Evolutionary conservation across 1,140 invertebrate genomes (phyloP).

Genomic region (Trichonephila clavipes): DNA sequence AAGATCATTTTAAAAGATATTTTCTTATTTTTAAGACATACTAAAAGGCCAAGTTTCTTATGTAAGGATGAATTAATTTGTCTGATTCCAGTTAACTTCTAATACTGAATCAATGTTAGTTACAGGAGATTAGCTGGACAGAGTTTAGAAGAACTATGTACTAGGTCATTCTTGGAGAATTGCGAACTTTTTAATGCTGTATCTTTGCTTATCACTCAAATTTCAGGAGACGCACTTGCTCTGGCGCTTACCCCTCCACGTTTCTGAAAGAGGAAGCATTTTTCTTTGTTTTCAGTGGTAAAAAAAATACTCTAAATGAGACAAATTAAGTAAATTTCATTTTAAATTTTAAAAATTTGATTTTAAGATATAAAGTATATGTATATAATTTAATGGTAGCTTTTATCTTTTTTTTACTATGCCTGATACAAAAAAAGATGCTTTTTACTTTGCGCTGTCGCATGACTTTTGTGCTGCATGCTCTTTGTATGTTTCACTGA

Average conservation of each 20-base stretch:
- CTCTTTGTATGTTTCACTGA: slow-evolving; percentile 54
- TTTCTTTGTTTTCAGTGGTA: slow-evolving; percentile 11
- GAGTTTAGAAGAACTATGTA: slow-evolving; percentile 42
- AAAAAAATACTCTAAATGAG: background rate
- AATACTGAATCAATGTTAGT: slow-evolving; percentile 68
- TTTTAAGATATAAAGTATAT: too few relatives aligned
- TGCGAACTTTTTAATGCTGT: slow-evolving; percentile 60
- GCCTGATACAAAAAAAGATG: slow-evolving; percentile 32
- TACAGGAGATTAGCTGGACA: slow-evolving; percentile 68
- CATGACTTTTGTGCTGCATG: slow-evolving; percentile 70
- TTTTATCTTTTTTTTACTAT: background rate
- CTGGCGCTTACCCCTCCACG: slow-evolving; percentile 39
- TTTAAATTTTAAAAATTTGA: too few relatives aligned
- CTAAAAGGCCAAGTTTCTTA: slow-evolving; percentile 67
- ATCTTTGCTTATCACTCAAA: slow-evolving; percentile 61
- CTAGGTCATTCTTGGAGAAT: slow-evolving; percentile 47
- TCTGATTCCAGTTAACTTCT: slow-evolving; percentile 73
- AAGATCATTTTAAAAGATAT: background rate
- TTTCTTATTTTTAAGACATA: slow-evolving; percentile 27
- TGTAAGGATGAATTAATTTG: slow-evolving; percentile 45
- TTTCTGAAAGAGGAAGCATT: slow-evolving; percentile 39
- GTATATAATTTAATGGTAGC: background rate
- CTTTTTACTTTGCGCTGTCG: slow-evolving; percentile 60
- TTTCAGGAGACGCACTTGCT: slow-evolving; percentile 73
- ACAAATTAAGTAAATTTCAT: too few relatives aligned